Percentiles rank a stretch among this genome's conserved stretches.
Evolutionary conservation across 2,113 vertebrate genomes (phyloP).

Genomic region (Todiramphus chloris): DNA sequence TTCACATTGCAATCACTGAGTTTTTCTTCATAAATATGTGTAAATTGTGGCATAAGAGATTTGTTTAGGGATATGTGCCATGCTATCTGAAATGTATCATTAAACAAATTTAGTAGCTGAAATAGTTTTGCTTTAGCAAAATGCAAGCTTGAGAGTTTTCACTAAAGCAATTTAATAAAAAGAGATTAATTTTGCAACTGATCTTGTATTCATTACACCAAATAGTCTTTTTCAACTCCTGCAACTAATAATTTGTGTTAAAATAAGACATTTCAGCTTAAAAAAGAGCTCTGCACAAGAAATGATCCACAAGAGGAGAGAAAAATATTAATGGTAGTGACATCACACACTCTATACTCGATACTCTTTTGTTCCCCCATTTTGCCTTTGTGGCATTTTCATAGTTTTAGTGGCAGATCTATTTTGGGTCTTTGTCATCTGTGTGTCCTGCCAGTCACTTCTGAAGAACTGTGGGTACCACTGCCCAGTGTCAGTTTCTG

Average conservation of each 20-base stretch:
- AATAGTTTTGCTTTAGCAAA: neutral
- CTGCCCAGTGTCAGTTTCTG: fast-evolving
- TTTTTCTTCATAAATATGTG: neutral
- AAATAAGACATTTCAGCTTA: neutral
- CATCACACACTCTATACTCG: neutral
- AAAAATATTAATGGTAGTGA: neutral
- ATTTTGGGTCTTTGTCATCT: neutral
- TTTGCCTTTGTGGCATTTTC: neutral
- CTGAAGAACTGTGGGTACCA: neutral
- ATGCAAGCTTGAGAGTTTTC: neutral
- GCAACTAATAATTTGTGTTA: neutral
- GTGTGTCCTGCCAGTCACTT: neutral
- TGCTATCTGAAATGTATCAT: neutral
- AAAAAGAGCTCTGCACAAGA: neutral
- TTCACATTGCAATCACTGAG: neutral
- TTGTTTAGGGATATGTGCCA: neutral
- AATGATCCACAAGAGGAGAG: neutral
- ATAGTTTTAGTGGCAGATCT: neutral
- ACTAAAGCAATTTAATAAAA: neutral
- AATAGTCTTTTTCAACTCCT: neutral
- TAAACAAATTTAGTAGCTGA: conserved; percentile 30
- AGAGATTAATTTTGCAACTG: neutral
- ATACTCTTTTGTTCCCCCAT: neutral
- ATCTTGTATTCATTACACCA: neutral
- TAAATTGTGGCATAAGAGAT: neutral